Evolutionary conservation across 2,797 vertebrate genomes (phyloP).

Genomic region (Steatocranus sp.): DNA sequence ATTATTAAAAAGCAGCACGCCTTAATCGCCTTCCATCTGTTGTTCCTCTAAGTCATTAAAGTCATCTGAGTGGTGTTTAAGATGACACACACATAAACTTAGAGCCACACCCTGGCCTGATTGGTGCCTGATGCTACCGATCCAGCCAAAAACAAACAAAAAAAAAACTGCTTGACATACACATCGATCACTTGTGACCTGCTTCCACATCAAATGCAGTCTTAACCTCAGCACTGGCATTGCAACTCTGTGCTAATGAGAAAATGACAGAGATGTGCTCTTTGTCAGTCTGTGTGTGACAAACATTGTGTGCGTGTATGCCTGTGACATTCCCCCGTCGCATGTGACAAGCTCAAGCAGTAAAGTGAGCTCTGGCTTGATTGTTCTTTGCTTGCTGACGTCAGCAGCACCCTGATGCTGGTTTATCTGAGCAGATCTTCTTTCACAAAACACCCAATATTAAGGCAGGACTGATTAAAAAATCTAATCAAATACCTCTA

Average conservation of each 20-base stretch:
- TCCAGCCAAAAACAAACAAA: slow-evolving; percentile 5
- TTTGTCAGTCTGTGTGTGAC: slow-evolving; percentile 8
- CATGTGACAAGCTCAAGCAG: slow-evolving; percentile 57
- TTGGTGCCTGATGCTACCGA: slow-evolving; percentile 38
- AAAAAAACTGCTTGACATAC: slow-evolving; percentile 6
- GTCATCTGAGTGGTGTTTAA: not conserved
- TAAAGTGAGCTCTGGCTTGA: slow-evolving; percentile 21
- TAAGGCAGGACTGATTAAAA: not conserved
- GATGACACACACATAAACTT: not conserved
- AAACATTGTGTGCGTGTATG: not conserved
- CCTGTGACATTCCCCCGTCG: slow-evolving; percentile 60
- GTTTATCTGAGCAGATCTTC: not conserved
- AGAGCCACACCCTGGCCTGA: slow-evolving; percentile 39
- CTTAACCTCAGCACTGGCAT: slow-evolving; percentile 15
- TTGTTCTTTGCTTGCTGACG: slow-evolving; percentile 21
- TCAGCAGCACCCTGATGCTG: slow-evolving; percentile 17
- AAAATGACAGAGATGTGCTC: slow-evolving; percentile 35
- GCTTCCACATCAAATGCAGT: slow-evolving; percentile 3
- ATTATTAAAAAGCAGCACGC: not conserved
- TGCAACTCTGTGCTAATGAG: slow-evolving; percentile 58
- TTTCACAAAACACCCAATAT: not conserved
- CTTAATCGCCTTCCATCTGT: slow-evolving; percentile 10
- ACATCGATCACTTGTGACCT: slow-evolving; percentile 37
- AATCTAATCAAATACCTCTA: not conserved
- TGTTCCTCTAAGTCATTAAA: slow-evolving; percentile 16